Evolutionary conservation across 2,113 vertebrate species (phyloP), one percentile per base, ranked within the genome.

Genomic region (Microcebus griseorufus): DNA sequence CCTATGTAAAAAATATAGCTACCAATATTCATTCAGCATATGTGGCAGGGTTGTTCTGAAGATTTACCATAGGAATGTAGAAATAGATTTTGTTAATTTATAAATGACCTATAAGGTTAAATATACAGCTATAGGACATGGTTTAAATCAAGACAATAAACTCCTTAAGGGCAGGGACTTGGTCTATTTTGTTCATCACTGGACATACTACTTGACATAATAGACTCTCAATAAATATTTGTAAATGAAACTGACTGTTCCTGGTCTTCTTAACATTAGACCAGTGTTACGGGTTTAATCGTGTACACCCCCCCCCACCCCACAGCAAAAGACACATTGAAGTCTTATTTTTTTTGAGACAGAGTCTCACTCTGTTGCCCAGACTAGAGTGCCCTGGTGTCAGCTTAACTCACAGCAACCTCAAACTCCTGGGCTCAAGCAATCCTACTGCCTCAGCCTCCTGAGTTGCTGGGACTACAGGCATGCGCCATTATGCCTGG

Each of bases 21-120:
- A 48, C 79, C 80, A 69, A 51, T 80, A 86, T 32, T 87, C 72
- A 27, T 10, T 94, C 29, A 90, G 23, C 3, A 67, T 53, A 73
- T 39, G 45, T 34, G 27, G 67, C 11, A 69, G 23, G 27, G 23
- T 8, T 88, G 48, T 48, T 88, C 65, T 97, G 51, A 94, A 69
- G 25, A 85, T 42, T 92, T 39, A 64, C 91, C 20, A 69, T 10
- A 39, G 7, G 84, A 94, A 94, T 62, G 17, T 34, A 88, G 20
- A 60, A 37, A 86, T 73, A 94, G 18, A 48, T 64, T 94, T 93
- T 85, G 39, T 12, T 70, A 93, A 88, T 17, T 65, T 53, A 83
- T 79, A 83, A 83, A 58, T 12, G 79, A 64, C 16, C 72, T 42
- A 76, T n/a, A 94, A 87, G 51, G 90, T 92, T 29, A 69, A 87